phyloP scores from a whole-genome alignment of 2,797 vertebrate species.

The Falco berigora region DNA sequence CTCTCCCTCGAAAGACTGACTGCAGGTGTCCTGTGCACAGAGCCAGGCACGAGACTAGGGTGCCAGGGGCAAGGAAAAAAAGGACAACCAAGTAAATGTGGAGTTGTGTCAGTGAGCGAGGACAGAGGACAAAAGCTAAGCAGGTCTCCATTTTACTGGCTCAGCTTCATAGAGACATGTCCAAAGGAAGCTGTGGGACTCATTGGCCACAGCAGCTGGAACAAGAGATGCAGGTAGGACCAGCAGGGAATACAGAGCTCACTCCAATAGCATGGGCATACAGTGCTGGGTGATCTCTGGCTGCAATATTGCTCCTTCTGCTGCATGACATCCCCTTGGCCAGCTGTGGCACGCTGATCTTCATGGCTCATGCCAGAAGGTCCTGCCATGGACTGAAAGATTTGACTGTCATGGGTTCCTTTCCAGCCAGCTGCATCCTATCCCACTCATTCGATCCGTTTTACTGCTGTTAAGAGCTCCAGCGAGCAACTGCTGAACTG shows the following conservation, averaged over 20 bases:
- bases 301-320: not conserved
- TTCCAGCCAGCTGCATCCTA: not conserved
- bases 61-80: not conserved
- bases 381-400: not conserved
- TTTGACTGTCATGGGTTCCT: not conserved
- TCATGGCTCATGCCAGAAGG: not conserved
- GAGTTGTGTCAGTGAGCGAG: not conserved
- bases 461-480: not conserved
- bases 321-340: accelerated
- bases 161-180: not conserved
- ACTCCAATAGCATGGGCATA: too few relatives aligned
- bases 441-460: not conserved
- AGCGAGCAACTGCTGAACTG: not conserved
- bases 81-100: not conserved
- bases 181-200: not conserved
- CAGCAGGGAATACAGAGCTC: not conserved
- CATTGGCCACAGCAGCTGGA: not conserved
- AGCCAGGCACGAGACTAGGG: not conserved
- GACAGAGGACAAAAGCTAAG: not conserved
- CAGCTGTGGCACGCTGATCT: not conserved
- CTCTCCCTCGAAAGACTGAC: not conserved
- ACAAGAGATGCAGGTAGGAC: not conserved
- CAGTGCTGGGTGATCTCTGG: not conserved
- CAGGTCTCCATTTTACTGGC: not conserved
- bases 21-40: not conserved